A percentile compares a stretch with the other conserved stretches of the same genome.
Evolutionary conservation across 2,113 vertebrate genomes (phyloP).

Genomic region (Eleginops maclovinus): DNA sequence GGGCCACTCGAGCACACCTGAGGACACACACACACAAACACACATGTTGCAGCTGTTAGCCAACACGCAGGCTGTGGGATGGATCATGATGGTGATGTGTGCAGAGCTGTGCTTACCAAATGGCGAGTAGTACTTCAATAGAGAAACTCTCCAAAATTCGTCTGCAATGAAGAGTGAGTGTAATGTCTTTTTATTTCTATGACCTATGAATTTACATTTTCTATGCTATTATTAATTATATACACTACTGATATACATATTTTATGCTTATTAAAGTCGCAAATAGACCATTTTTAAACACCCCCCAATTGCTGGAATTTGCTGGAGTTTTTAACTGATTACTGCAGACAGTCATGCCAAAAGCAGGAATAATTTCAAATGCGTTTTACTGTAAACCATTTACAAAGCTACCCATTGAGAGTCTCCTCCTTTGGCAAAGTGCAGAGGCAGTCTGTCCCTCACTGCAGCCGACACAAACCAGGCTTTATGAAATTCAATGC

Average conservation of each 20-base stretch:
- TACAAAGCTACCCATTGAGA: too few relatives aligned
- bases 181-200: slow-evolving; percentile 56
- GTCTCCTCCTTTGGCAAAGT: too few relatives aligned
- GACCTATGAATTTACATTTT: background rate
- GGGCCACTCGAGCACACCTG: slow-evolving; percentile 96
- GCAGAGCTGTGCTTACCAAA: slow-evolving; percentile 72
- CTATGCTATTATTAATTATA: background rate
- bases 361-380: too few relatives aligned
- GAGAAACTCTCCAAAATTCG: slow-evolving; percentile 74
- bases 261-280: background rate
- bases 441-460: too few relatives aligned
- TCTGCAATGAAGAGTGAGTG: slow-evolving; percentile 78
- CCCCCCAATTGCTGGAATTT: too few relatives aligned
- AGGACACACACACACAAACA: background rate
- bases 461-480: too few relatives aligned
- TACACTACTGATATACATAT: background rate
- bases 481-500: too few relatives aligned
- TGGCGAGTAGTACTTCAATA: slow-evolving; percentile 71
- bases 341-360: too few relatives aligned
- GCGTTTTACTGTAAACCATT: too few relatives aligned
- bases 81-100: slow-evolving; percentile 35
- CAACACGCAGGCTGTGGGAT: background rate
- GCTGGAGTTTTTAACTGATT: too few relatives aligned
- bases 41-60: slow-evolving; percentile 14
- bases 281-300: too few relatives aligned